Conservation (phyloP, 2,888 invertebrate genomes). For the Drosophila putrida region DNA sequence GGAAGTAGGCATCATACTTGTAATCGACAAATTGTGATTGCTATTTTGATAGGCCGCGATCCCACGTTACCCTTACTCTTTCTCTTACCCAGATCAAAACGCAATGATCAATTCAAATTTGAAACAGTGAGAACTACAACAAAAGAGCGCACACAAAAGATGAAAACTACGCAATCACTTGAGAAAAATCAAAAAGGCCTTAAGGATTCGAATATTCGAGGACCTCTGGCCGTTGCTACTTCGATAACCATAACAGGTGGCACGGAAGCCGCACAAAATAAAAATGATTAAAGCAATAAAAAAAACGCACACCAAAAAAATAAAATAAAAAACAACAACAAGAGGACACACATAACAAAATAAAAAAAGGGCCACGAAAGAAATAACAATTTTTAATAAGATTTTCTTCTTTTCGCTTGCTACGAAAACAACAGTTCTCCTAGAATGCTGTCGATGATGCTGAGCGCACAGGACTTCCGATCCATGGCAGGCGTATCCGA, state of each 20-base stretch:
- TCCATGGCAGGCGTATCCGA: slow-evolving; percentile 64
- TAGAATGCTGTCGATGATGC: slow-evolving; percentile 36
- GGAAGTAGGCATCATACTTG: slow-evolving; percentile 75
- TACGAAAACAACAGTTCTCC: slow-evolving; percentile 54
- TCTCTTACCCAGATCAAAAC: slow-evolving; percentile 65
- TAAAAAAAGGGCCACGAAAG: slow-evolving; percentile 57
- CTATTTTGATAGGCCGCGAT: slow-evolving; percentile 71
- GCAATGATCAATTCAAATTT: slow-evolving; percentile 81
- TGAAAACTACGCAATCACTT: slow-evolving; percentile 83
- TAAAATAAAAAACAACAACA: slow-evolving; percentile 57
- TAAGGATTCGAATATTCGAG: slow-evolving; percentile 56
- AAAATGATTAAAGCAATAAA: slow-evolving; percentile 79
- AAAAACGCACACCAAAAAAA: slow-evolving; percentile 43
- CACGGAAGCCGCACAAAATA: slow-evolving; percentile 84
- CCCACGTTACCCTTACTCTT: slow-evolving; percentile 71
- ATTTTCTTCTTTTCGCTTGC: slow-evolving; percentile 67
- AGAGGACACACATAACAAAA: slow-evolving; percentile 31
- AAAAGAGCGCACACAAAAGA: slow-evolving; percentile 60
- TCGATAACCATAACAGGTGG: slow-evolving; percentile 79
- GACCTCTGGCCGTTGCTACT: slow-evolving; percentile 55
- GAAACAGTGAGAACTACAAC: slow-evolving; percentile 72
- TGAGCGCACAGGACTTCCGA: slow-evolving; percentile 68
- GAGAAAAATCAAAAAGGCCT: slow-evolving; percentile 80
- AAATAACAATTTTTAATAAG: slow-evolving; percentile 82
- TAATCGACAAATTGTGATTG: slow-evolving; percentile 81